Evolutionary conservation across 30 jellyfish, hydroid and myxozoan species (phyloP), one percentile per base, ranked within the genome.

Genomic region (Rhopilema esculentum): DNA sequence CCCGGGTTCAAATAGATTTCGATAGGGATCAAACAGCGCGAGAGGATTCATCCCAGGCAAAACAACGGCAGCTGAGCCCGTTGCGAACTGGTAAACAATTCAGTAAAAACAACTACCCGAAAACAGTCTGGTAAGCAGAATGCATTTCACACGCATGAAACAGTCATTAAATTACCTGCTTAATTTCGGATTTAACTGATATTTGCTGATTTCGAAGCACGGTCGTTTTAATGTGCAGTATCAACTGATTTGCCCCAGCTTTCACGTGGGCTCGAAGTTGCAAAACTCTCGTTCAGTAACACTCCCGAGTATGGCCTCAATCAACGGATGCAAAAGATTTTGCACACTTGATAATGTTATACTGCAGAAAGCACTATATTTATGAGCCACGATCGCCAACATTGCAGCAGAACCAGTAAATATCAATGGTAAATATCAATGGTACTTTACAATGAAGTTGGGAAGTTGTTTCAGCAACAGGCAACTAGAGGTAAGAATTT

Each of bases 21-120:
- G 84, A 73, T 18, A 31, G 84, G 57, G 84, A 73, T 73, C 84
- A 73, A 68, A 73, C 84, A 33, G 84, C 22, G 84, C 20, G n/a
- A 40, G 25, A 33, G 84, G 21, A 29, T 33, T 73, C 84, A 40
- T 73, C 84, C 69, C 21, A 40, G 30, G 84, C 68, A 31, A 70
- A 73, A 73, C 84, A 73, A 33, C 69, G 27, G 84, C 84, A 73
- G 69, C 69, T 73, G 84, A 73, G 84, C n/a, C 20, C 40, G 64
- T 16, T 48, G 24, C 22, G 9, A 19, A 31, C 33, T 31, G 72
- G 84, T 73, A 73, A 73, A 73, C 84, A 73, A 16, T 40, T 40
- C 57, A 40, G 57, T 12, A 40, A 40, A n/a, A 40, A 40, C 57
- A 40, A 40, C 57, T 12, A 40, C 12, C 9, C 57, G 12, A 40